Evolutionary conservation across 2,113 vertebrate genomes (phyloP).

Genomic region (Macrotis lagotis): DNA sequence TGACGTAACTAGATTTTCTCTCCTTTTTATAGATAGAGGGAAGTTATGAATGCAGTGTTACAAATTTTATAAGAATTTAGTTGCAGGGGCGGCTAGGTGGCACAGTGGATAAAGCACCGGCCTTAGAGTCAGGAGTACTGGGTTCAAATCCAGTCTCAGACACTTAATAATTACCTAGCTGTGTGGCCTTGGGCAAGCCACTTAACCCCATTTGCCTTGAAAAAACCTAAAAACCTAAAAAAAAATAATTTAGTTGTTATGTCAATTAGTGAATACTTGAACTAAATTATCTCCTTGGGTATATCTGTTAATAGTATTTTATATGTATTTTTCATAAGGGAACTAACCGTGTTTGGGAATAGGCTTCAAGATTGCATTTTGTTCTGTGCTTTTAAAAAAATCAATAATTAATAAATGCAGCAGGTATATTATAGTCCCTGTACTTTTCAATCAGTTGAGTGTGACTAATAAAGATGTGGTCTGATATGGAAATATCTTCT

Average conservation of each 20-base stretch:
- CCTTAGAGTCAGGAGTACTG: too few species aligned
- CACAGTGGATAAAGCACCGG: too few species aligned
- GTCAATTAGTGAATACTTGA: background rate
- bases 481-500: background rate
- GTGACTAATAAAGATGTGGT: background rate
- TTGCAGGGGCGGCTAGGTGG: too few species aligned
- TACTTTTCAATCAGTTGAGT: background rate
- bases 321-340: background rate
- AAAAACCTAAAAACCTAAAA: too few species aligned
- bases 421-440: background rate
- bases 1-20: background rate
- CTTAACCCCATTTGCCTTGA: too few species aligned
- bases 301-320: background rate
- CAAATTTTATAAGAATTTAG: background rate
- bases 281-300: background rate
- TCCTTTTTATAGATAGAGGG: background rate
- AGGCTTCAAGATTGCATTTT: background rate
- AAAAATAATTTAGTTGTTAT: background rate
- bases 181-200: too few species aligned
- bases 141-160: too few species aligned
- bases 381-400: background rate
- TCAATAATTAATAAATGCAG: background rate
- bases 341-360: background rate
- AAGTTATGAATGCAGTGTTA: background rate
- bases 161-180: too few species aligned